These are phyloP conservation scores for Spialia ferax DNA, from an alignment of 2,888 invertebrate species.

Conservation along the genomic window DNA sequence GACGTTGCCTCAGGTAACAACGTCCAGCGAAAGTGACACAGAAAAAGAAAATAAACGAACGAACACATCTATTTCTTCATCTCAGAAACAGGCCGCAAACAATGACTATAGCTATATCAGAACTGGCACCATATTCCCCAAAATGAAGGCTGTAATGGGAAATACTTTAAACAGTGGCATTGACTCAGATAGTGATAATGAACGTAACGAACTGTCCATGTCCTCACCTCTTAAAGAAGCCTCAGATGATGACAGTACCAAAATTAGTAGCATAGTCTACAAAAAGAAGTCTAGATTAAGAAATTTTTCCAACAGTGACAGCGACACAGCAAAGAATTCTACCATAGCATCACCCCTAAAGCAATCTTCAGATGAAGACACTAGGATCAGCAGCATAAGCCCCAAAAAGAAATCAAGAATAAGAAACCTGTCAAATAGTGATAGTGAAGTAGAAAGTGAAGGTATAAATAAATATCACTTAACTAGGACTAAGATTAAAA, in stretches of 20 bases:
- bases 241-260: not conserved
- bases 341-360: not conserved
- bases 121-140: not conserved
- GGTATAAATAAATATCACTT: slow-evolving; percentile 53
- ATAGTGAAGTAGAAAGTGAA: slow-evolving; percentile 27
- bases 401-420: slow-evolving; percentile 39
- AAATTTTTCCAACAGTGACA: slow-evolving; percentile 35
- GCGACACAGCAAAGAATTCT: slow-evolving; percentile 15
- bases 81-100: not conserved
- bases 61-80: not conserved
- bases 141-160: slow-evolving; percentile 38
- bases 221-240: not conserved
- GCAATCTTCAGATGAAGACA: not conserved
- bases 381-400: not conserved
- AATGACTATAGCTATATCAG: not conserved
- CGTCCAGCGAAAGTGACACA: slow-evolving; percentile 66
- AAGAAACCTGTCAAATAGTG: slow-evolving; percentile 34
- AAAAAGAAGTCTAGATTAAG: slow-evolving; percentile 39
- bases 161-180: slow-evolving; percentile 34
- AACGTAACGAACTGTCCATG: not conserved
- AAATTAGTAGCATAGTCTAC: not conserved
- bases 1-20: slow-evolving; percentile 43
- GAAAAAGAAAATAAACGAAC: slow-evolving; percentile 49
- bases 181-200: slow-evolving; percentile 11
- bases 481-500: slow-evolving; percentile 65